Conservation (phyloP, 2,797 vertebrate genomes). For the Remorina albescens region DNA sequence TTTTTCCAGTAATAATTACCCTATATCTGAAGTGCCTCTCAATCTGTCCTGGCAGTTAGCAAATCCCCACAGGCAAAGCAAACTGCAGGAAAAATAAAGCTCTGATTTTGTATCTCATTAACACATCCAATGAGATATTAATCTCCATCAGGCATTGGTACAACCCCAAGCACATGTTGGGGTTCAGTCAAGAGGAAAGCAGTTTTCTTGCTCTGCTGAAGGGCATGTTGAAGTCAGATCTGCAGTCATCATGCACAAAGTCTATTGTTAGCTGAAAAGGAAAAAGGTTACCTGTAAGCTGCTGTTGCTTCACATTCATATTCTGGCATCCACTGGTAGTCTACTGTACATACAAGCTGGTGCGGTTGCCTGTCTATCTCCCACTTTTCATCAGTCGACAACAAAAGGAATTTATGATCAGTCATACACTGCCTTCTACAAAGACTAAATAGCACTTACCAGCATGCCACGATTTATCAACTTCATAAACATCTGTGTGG, state of each 20-base stretch:
- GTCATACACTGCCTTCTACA: background rate
- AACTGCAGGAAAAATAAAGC: slow-evolving; percentile 66
- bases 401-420: background rate
- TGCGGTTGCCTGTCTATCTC: background rate
- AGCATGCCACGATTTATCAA: too few relatives aligned
- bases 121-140: slow-evolving; percentile 76
- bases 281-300: slow-evolving; percentile 9
- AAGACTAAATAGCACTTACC: slow-evolving; percentile 9
- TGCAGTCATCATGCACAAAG: slow-evolving; percentile 14
- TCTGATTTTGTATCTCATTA: slow-evolving; percentile 80
- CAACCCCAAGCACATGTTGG: slow-evolving; percentile 60
- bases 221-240: slow-evolving; percentile 51
- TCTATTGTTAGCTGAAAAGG: slow-evolving; percentile 28
- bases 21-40: slow-evolving; percentile 62
- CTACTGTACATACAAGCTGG: background rate
- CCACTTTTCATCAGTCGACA: slow-evolving; percentile 3
- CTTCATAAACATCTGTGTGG: background rate
- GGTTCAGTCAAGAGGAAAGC: slow-evolving; percentile 73
- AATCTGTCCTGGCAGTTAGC: slow-evolving; percentile 68
- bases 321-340: background rate
- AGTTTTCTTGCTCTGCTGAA: slow-evolving; percentile 44
- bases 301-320: background rate
- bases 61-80: slow-evolving; percentile 52
- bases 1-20: slow-evolving; percentile 66
- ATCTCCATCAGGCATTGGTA: slow-evolving; percentile 71